Evolutionary conservation across 2,113 vertebrate species (phyloP).

Genomic region (Ranitomeya variabilis): DNA sequence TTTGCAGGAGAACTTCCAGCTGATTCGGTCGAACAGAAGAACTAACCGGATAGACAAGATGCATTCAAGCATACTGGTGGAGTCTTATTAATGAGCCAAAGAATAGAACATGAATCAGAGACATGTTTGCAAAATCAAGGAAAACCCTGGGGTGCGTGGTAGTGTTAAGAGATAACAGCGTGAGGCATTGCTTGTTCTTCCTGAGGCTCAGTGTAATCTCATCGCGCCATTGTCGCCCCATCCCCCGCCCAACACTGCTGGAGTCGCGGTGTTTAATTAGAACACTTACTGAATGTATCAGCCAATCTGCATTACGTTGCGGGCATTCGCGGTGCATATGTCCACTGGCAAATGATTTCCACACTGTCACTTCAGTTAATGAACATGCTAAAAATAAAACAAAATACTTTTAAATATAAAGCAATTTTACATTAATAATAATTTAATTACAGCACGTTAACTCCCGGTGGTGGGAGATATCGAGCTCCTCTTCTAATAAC

Average conservation of each 20-base stretch:
- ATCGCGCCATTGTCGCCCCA: conserved; percentile 1
- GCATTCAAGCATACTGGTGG: conserved; percentile 4
- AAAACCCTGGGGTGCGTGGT: conserved; percentile 44
- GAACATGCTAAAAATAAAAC: conserved; percentile 46
- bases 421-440: conserved; percentile 43
- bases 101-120: conserved; percentile 42
- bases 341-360: conserved; percentile 50
- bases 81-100: conserved; percentile 42
- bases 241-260: background rate
- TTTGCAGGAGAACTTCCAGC: conserved; percentile 17
- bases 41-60: background rate
- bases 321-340: conserved; percentile 27
- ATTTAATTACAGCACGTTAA: conserved; percentile 39
- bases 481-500: background rate
- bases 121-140: conserved; percentile 41
- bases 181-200: conserved; percentile 42
- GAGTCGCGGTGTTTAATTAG: conserved; percentile 43
- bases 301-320: conserved; percentile 38
- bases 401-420: conserved; percentile 47
- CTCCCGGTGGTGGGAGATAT: conserved; percentile 23
- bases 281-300: conserved; percentile 43
- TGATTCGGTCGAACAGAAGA: conserved; percentile 12
- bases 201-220: conserved; percentile 41
- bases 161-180: conserved; percentile 53
- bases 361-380: conserved; percentile 48